These are phyloP conservation scores for Trachelus troglodyta DNA, from an alignment of 2,888 invertebrate genomes.

Conservation along the genomic window DNA sequence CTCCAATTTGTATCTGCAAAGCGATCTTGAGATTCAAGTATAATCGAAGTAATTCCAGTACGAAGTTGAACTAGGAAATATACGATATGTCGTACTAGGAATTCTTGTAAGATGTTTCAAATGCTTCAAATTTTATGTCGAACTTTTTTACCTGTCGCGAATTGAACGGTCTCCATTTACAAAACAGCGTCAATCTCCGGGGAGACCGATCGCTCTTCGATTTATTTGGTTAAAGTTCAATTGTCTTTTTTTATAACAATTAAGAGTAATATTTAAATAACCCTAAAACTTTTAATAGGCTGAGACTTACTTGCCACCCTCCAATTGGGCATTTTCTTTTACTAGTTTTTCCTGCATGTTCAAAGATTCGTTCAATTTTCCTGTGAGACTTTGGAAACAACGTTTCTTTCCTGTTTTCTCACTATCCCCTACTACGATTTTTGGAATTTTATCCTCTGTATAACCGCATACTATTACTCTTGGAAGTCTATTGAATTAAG, in stretches of 20 bases:
- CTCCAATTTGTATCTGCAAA: slow-evolving; percentile 72
- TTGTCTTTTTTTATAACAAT: slow-evolving; percentile 7
- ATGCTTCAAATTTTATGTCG: not conserved
- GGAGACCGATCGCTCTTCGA: slow-evolving; percentile 19
- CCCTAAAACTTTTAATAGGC: not conserved
- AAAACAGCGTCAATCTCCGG: slow-evolving; percentile 20
- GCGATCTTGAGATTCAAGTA: slow-evolving; percentile 5
- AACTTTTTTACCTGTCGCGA: not conserved
- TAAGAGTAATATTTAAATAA: slow-evolving; percentile 14
- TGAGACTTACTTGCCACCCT: slow-evolving; percentile 72
- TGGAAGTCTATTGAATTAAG: slow-evolving; percentile 56
- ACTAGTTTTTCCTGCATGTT: slow-evolving; percentile 77
- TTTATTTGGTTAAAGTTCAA: slow-evolving; percentile 21
- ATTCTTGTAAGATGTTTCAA: not conserved
- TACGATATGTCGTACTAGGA: not conserved
- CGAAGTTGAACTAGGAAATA: not conserved
- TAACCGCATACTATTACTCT: slow-evolving; percentile 70
- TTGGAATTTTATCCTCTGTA: slow-evolving; percentile 69
- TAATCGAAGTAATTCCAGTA: slow-evolving; percentile 8
- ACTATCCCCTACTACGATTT: slow-evolving; percentile 69
- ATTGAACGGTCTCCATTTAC: slow-evolving; percentile 4
- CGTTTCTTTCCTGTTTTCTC: slow-evolving; percentile 53
- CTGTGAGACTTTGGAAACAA: slow-evolving; percentile 62
- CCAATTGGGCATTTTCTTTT: slow-evolving; percentile 75
- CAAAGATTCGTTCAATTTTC: slow-evolving; percentile 74